Base-by-base conservation (phyloP, 1,140 invertebrate species). In the Halesus radiatus region DNA sequence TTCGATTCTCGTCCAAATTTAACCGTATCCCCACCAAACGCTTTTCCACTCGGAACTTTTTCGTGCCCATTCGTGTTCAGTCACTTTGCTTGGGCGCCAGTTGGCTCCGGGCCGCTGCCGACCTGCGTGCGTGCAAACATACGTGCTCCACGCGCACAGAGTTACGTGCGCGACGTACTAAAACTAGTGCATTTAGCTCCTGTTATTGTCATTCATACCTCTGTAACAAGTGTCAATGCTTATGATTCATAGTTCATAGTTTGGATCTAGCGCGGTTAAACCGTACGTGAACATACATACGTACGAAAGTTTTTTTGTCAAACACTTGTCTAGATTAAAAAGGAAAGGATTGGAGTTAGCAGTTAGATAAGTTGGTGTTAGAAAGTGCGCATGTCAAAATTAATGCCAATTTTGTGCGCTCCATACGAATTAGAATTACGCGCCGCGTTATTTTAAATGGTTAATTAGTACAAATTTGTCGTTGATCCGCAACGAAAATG, bases 321-420 rank as follows among this genome's bases (percentile, higher is more conserved):
- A 29, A 32, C 1, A 13, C 37, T 45, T 13, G 37, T 10, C 37
- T 45, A 45, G 10, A 45, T 45, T 45, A 45, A 45, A 45, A 45
- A 45, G 10, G 37, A 45, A n/a, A 68, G 29, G 26, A 66, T 66
- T 8, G 62, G 37, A 13, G 8, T 45, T 1, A 3, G 37, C 13
- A 7, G 10, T 68, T 68, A 68, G 64, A 45, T 68, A 68, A 68
- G 64, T 10, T 13, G 18, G 64, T 7, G n/a, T 3, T 37, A 18
- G 64, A 68, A 68, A 68, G 64, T 68, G 64, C 64, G 64, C 64
- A 68, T 68, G 64, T 68, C 64, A 37, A 68, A 26, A 32, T 37
- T 45, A 68, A 32, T 37, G 64, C 64, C 64, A 68, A 68, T 68
- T 68, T 15, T 10, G 64, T 16, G 5, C 13, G 56, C 5, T 20